These are phyloP conservation scores for Oppia nitens DNA, from an alignment of 1,140 invertebrate species.

Conservation along the genomic window DNA sequence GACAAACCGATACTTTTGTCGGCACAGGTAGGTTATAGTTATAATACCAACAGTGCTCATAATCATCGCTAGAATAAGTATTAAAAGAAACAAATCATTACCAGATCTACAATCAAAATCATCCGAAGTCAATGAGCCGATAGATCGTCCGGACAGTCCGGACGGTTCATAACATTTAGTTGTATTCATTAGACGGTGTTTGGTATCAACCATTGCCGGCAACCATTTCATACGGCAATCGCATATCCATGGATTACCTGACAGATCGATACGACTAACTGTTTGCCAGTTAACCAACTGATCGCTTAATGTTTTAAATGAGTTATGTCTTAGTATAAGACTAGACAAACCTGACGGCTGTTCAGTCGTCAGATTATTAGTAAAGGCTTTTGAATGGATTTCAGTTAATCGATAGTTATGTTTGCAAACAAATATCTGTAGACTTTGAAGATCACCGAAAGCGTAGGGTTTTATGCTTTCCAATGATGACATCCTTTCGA, in stretches of 20 bases:
- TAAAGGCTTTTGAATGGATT: neutral
- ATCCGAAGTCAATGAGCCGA: neutral
- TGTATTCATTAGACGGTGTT: neutral
- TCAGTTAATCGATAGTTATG: neutral
- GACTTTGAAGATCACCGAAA: neutral
- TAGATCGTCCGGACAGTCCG: neutral
- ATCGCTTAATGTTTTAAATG: neutral
- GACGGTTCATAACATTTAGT: neutral
- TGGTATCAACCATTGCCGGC: neutral
- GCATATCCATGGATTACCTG: slow-evolving; percentile 3
- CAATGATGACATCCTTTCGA: neutral
- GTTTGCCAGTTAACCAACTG: neutral
- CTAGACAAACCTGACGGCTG: neutral
- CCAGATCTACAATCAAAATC: neutral
- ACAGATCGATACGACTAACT: neutral
- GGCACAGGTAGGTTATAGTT: neutral
- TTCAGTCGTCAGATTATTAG: neutral
- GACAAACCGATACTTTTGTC: neutral
- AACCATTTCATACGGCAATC: slow-evolving; percentile 1
- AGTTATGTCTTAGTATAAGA: neutral
- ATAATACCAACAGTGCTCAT: neutral
- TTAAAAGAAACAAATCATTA: neutral
- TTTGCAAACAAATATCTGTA: neutral
- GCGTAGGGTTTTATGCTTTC: neutral
- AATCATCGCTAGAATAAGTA: neutral